Evolutionary conservation across 2,797 vertebrate genomes (phyloP).

Genomic region (Hydrophis major): DNA sequence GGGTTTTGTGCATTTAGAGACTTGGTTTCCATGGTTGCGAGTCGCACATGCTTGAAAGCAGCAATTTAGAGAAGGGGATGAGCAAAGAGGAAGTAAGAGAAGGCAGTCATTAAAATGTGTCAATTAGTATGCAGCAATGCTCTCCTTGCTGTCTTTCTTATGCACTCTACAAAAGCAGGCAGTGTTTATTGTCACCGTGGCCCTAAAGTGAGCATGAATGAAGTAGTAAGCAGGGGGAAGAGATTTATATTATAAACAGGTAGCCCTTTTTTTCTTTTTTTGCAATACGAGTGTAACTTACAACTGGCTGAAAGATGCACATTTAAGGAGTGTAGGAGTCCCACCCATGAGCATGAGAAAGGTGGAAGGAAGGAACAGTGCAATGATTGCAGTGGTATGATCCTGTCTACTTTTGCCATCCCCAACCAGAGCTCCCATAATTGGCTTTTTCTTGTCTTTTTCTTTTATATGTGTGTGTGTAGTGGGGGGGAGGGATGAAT

Average conservation of each 20-base stretch:
- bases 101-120: slow-evolving; percentile 86
- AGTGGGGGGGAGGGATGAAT: not conserved
- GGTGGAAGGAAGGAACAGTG: not conserved
- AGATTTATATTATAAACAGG: not conserved
- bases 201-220: not conserved
- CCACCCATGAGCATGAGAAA: not conserved
- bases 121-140: slow-evolving; percentile 87
- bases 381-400: not conserved
- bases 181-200: not conserved
- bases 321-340: not conserved
- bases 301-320: not conserved
- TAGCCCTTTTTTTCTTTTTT: not conserved
- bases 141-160: slow-evolving; percentile 45
- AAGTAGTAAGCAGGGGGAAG: not conserved
- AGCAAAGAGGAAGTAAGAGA: slow-evolving; percentile 44
- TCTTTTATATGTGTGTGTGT: not conserved
- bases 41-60: slow-evolving; percentile 71
- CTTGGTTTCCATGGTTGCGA: slow-evolving; percentile 84
- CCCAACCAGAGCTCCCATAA: not conserved
- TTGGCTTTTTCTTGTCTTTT: not conserved
- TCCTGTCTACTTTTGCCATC: not conserved
- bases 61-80: slow-evolving; percentile 65
- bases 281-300: not conserved
- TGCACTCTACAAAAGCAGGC: slow-evolving; percentile 28
- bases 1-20: slow-evolving; percentile 64